Evolutionary conservation across 2,797 vertebrate species (phyloP).

Genomic region (Protosalanx chinensis): DNA sequence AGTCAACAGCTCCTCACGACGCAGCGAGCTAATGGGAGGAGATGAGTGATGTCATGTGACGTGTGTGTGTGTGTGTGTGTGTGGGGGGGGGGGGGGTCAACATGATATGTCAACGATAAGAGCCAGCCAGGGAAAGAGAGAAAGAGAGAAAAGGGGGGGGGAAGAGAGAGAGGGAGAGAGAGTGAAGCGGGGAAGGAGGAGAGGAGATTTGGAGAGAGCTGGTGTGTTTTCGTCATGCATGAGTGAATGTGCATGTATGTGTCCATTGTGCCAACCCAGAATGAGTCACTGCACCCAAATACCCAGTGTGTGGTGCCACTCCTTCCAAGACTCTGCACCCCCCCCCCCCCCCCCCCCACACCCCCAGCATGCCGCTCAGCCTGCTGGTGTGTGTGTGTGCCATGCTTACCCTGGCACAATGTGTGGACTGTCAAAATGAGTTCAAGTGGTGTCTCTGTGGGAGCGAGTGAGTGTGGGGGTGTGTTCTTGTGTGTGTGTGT

Average conservation of each 20-base stretch:
- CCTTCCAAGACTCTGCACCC: neutral
- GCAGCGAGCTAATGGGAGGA: too few relatives aligned
- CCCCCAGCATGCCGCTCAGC: neutral
- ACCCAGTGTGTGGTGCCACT: slow-evolving; percentile 1
- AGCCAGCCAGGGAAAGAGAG: neutral
- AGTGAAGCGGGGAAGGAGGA: neutral
- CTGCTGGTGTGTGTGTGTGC: neutral
- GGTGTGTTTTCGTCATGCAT: neutral
- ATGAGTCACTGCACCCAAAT: slow-evolving; percentile 15
- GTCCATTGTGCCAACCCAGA: neutral
- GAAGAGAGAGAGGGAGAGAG: neutral
- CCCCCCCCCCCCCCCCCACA: neutral
- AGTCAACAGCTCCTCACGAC: too few relatives aligned
- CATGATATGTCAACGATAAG: neutral
- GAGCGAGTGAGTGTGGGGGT: slow-evolving; percentile 3
- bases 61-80: neutral
- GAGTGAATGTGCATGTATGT: slow-evolving; percentile 8
- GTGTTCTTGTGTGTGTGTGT: neutral
- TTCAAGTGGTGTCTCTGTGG: neutral
- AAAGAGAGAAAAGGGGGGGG: neutral
- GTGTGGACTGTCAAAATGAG: neutral
- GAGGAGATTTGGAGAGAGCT: neutral
- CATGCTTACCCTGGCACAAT: neutral
- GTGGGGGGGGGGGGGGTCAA: neutral
- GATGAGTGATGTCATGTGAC: too few relatives aligned